Conservation (phyloP, 2,888 invertebrate species). For the Drosophila nr. perissopoda region DNA sequence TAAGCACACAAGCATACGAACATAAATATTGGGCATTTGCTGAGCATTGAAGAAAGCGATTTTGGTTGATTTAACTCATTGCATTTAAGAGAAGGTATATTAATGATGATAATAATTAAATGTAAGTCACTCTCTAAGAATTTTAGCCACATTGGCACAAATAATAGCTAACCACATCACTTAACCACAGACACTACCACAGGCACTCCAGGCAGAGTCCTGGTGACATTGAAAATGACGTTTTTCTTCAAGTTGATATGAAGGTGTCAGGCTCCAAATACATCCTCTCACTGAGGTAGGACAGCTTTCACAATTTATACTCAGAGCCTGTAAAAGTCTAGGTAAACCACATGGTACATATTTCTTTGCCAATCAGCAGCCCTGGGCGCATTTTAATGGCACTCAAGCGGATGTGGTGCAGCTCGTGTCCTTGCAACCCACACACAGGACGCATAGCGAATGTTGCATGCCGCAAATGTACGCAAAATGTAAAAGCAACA, state of each 20-base stretch:
- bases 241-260: slow-evolving; percentile 46
- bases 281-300: slow-evolving; percentile 29
- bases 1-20: background rate
- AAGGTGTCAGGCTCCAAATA: slow-evolving; percentile 56
- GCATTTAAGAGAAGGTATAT: background rate
- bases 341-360: slow-evolving; percentile 75
- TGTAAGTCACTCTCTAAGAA: background rate
- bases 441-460: slow-evolving; percentile 8
- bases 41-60: background rate
- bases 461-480: slow-evolving; percentile 41
- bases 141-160: slow-evolving; percentile 15
- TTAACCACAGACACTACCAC: background rate
- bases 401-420: slow-evolving; percentile 67
- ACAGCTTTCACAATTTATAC: background rate
- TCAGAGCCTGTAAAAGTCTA: slow-evolving; percentile 58
- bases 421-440: slow-evolving; percentile 59
- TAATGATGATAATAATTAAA: background rate
- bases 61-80: background rate
- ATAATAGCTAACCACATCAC: slow-evolving; percentile 38
- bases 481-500: slow-evolving; percentile 19
- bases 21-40: slow-evolving; percentile 27
- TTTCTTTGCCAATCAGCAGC: slow-evolving; percentile 76
- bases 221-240: slow-evolving; percentile 39
- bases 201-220: slow-evolving; percentile 8
- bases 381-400: slow-evolving; percentile 75